Percentiles rank a stretch among this genome's conserved stretches.
Evolutionary conservation across 2,888 invertebrate species (phyloP).

Genomic region (Dione vanillae): DNA sequence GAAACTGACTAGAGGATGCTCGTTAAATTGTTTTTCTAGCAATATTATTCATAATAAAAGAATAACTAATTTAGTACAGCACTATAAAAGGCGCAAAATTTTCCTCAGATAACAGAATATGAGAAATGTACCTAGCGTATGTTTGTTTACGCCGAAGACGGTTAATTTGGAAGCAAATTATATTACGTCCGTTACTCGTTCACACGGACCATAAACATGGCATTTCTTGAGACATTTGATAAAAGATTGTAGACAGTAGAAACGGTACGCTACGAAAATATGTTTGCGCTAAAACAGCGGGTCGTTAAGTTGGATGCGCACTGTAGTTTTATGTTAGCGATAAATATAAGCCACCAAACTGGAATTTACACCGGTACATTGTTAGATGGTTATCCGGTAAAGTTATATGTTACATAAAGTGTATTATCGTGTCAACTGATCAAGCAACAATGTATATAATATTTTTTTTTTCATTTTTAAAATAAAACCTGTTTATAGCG

Average conservation of each 20-base stretch:
- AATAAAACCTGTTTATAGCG: neutral
- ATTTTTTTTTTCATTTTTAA: neutral
- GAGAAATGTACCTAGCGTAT: slow-evolving; percentile 16
- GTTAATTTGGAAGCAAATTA: slow-evolving; percentile 46
- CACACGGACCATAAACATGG: slow-evolving; percentile 48
- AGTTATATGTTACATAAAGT: slow-evolving; percentile 2
- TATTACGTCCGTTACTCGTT: slow-evolving; percentile 47
- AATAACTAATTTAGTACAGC: slow-evolving; percentile 14
- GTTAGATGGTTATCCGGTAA: slow-evolving; percentile 31
- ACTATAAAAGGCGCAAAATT: slow-evolving; percentile 13
- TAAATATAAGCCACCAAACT: slow-evolving; percentile 37
- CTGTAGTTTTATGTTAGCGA: slow-evolving; percentile 41
- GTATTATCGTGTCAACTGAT: neutral
- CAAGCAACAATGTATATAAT: neutral
- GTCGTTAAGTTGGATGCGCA: slow-evolving; percentile 44
- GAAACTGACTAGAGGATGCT: neutral
- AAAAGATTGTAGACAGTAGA: slow-evolving; percentile 53
- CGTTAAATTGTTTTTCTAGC: neutral
- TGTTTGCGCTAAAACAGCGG: slow-evolving; percentile 60
- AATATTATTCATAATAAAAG: slow-evolving; percentile 18
- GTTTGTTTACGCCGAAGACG: slow-evolving; percentile 33
- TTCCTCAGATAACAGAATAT: neutral
- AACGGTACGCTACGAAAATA: slow-evolving; percentile 62
- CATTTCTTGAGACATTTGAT: slow-evolving; percentile 52
- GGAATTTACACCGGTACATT: slow-evolving; percentile 35